Base-by-base conservation (phyloP, 2,113 vertebrate species). In the Murina feae region DNA sequence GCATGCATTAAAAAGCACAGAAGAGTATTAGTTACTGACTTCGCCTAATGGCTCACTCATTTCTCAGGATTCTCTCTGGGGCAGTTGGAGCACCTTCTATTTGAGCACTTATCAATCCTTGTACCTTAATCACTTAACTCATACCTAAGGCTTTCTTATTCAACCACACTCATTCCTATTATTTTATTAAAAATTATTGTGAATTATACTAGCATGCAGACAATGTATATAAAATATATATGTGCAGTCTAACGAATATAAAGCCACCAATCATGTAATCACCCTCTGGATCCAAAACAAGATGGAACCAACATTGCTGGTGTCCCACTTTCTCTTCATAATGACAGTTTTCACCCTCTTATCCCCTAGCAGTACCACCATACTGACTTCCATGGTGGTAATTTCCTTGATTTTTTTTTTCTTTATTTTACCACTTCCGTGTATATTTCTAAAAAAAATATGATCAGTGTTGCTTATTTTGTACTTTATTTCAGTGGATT, bases 401-500 rank as follows among this genome's bases (percentile, higher is more conserved):
- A 35, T 82, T 86, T 75, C 32, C 30, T 96, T 82, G 49, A 32
- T 68, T 90, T 47, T 47, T 47, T 47, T 66, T 23, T 55, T 79
- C 25, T 21, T 21, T 35, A 84, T 84, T 83, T 91, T 93, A 58
- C 16, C 25, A 47, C 32, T 35, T 89, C 35, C 89, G 37, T 66
- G 25, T 63, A 63, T 9, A 47, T 66, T 30, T 71, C 30, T 96
- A 66, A 81, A 76, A 76, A 72, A 72, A 81, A 82, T 76, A 51
- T 37, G 17, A 25, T 49, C 74, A 49, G 11, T 74, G 11, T 72
- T 90, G 69, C 13, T 88, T 92, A 76, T 9, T 87, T 90, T 53
- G 4, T 87, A 47, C 87, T 90, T 72, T 71, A 69, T 66, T 89
- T 94, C 82, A 86, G 49, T 82, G 37, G n/a, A 92, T 87, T 85